phyloP scores from a whole-genome alignment of 1,140 invertebrate genomes.

The Agrypnia vestita region DNA sequence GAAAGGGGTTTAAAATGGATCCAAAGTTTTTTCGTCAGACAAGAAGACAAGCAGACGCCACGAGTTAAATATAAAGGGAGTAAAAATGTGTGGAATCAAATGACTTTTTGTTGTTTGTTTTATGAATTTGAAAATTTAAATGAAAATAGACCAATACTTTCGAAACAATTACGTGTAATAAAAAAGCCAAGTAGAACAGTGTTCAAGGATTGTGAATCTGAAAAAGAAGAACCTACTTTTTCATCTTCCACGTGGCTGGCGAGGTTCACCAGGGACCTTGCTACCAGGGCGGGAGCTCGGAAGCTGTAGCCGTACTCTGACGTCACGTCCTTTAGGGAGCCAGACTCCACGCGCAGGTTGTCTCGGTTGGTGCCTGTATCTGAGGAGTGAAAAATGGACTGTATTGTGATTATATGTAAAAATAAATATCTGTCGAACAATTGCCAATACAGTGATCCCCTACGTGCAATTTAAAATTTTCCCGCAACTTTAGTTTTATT shows the following conservation, averaged over 20 bases:
- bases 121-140: no score
- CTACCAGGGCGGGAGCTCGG: constrained; percentile 44
- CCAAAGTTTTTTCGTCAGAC: no score
- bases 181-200: neutral
- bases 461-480: no score
- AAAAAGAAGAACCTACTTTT: constrained; percentile 27
- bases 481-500: no score
- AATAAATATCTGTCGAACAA: neutral
- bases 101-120: no score
- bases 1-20: no score
- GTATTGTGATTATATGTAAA: constrained; percentile 43
- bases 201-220: neutral
- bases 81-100: no score
- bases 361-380: constrained; percentile 46
- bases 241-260: constrained; percentile 37
- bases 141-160: no score
- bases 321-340: constrained; percentile 63
- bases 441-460: no score
- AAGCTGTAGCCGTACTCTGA: constrained; percentile 64
- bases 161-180: no score
- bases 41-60: no score
- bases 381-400: constrained; percentile 16
- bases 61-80: no score
- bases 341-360: constrained; percentile 59
- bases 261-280: constrained; percentile 54